These are phyloP conservation scores for Drosophila cyrtoloma DNA, from an alignment of 2,888 invertebrate species.

Conservation along the genomic window DNA sequence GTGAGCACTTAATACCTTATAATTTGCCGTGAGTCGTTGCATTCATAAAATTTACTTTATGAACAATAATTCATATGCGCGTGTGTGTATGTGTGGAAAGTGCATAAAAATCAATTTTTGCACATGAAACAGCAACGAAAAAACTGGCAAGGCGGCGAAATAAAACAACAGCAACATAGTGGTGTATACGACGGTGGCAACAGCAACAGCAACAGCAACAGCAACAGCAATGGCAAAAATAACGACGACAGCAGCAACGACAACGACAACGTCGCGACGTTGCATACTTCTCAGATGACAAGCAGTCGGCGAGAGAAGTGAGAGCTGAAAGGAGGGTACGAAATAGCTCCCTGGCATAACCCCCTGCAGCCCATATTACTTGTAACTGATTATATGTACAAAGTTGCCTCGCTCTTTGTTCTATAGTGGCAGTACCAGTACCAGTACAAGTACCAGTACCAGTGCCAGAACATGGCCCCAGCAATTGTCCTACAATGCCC, in stretches of 20 bases:
- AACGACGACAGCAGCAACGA: constrained; percentile 18
- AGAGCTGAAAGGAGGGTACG: constrained; percentile 18
- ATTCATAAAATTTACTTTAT: constrained; percentile 80
- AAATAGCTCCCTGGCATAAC: constrained; percentile 67
- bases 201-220: constrained; percentile 17
- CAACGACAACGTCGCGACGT: constrained; percentile 42
- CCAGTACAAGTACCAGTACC: constrained; percentile 29
- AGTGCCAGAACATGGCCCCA: constrained; percentile 47
- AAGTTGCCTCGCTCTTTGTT: constrained; percentile 75
- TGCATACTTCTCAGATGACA: constrained; percentile 77
- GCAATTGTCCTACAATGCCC: constrained; percentile 58
- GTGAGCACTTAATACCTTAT: constrained; percentile 78
- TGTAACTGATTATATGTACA: constrained; percentile 80
- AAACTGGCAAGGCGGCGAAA: constrained; percentile 67
- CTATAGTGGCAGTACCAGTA: constrained; percentile 48
- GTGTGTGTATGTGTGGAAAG: constrained; percentile 62
- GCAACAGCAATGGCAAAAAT: constrained; percentile 13
- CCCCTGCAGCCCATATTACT: constrained; percentile 57
- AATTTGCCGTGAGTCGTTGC: constrained; percentile 78
- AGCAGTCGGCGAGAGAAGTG: constrained; percentile 27
- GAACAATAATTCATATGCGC: constrained; percentile 76
- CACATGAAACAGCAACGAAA: constrained; percentile 64
- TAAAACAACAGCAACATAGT: constrained; percentile 61
- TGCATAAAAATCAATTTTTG: constrained; percentile 80
- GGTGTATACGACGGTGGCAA: constrained; percentile 4